phyloP scores from a whole-genome alignment of 2,113 vertebrate genomes.

The Toxostoma redivivum region DNA sequence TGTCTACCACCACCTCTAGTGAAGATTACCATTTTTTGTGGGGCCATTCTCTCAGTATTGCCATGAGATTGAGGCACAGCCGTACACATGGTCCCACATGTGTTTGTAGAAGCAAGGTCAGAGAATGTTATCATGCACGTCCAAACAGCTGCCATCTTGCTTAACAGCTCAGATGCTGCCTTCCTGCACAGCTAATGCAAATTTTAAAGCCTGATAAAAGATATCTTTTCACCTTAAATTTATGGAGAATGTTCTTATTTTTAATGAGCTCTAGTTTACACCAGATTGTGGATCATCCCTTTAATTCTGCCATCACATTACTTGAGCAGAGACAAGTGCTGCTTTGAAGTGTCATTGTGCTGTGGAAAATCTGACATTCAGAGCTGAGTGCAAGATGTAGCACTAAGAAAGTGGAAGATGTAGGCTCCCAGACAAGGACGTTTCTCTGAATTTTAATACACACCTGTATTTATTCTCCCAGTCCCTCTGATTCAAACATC shows the following conservation, averaged over 20 bases:
- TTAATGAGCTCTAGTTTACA: constrained; percentile 61
- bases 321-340: constrained; percentile 47
- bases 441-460: constrained; percentile 55
- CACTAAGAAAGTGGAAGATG: constrained; percentile 26
- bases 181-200: constrained; percentile 43
- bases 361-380: constrained; percentile 35
- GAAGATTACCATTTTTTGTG: neutral
- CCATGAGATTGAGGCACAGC: neutral
- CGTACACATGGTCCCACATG: constrained; percentile 7
- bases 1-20: neutral
- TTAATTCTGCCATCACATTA: constrained; percentile 60
- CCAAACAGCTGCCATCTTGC: constrained; percentile 33
- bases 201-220: constrained; percentile 57
- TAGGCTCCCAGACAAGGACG: neutral
- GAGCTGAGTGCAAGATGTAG: constrained; percentile 32
- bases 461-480: constrained; percentile 38
- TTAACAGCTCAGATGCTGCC: constrained; percentile 61
- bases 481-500: neutral
- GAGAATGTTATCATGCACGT: neutral
- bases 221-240: constrained; percentile 54
- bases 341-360: constrained; percentile 62
- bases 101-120: constrained; percentile 31
- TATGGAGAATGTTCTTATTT: constrained; percentile 44
- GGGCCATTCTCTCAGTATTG: neutral
- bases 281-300: constrained; percentile 55